phyloP scores from a whole-genome alignment of 2,113 vertebrate genomes.

The Regulus satrapa region DNA sequence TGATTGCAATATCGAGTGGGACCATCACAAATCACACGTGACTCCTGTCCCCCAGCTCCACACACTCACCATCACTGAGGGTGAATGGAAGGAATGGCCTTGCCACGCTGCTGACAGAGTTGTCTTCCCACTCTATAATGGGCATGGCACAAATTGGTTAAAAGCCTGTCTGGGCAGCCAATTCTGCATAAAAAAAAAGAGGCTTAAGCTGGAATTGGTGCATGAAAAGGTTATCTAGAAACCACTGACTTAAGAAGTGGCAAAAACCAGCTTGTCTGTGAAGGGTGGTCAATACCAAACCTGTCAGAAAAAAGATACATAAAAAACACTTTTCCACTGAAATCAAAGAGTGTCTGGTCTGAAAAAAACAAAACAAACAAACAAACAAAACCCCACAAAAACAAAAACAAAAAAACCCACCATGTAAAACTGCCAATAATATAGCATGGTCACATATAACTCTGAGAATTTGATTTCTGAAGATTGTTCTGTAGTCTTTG shows the following conservation, averaged over 20 bases:
- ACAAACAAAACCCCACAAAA: too few species aligned
- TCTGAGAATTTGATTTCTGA: not conserved
- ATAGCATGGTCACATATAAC: not conserved
- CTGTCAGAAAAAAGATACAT: not conserved
- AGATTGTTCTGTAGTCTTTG: not conserved
- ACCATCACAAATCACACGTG: not conserved
- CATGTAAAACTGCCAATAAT: not conserved
- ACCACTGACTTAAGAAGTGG: not conserved
- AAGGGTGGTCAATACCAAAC: not conserved
- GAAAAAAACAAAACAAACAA: too few species aligned
- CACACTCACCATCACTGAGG: not conserved
- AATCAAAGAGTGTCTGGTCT: not conserved
- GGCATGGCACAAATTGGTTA: not conserved
- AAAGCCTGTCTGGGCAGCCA: not conserved
- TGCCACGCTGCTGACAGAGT: not conserved
- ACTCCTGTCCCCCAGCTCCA: not conserved
- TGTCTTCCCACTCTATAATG: not conserved
- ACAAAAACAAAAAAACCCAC: too few species aligned
- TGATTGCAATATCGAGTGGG: not conserved
- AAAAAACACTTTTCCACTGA: not conserved
- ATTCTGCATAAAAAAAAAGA: not conserved
- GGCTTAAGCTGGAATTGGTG: not conserved
- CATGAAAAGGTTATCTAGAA: not conserved
- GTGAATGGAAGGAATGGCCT: fast-evolving
- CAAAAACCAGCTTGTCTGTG: not conserved